Base-by-base conservation (phyloP, 2,888 invertebrate genomes). In the Didymodactylos carnosus region DNA sequence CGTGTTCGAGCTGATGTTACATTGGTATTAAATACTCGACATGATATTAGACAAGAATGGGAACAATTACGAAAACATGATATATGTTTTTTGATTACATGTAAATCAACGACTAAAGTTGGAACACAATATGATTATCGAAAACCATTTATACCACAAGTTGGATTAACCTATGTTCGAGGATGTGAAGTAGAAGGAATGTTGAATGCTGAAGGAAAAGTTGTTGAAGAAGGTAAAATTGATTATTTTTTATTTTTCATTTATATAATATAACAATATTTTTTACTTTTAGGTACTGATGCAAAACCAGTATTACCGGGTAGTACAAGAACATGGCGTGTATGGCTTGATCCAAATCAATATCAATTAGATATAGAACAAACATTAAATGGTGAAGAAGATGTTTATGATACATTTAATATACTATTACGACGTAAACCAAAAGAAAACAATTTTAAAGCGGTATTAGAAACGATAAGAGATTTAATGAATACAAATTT, bases 371-470 rank as follows among this genome's bases (percentile, higher is more conserved):
- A 75, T 27, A 70, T 79, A 8, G 77, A 77, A 53, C 80, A 90
- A 14, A 89, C 89, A 79, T 62, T 62, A n/a, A 87, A 89, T 79
- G 91, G 90, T 19, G 88, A 88, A 77, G 91, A 83, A 81, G 83
- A 84, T 78, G 81, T 83, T 25, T 84, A 84, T 76, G 81, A 81
- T 80, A 89, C 90, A 16, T 98, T 99, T 84, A 98, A 95, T 83
- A 89, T 99, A 72, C 88, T 99, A 75, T 91, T 99, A 88, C 87
- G 98, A 46, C 87, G 98, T n/a, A 97, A 97, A 82, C 97, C 98
- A 0, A 98, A 99, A 81, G 95, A 98, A 84, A 99, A 99, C 82
- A 99, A 99, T 84, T 99, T 99, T 84, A 99, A 99, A 84, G 98
- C 98, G 0, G 98, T 99, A 1, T 84, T 99, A 78, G 95, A 97